Evolutionary conservation across 2,797 vertebrate species (phyloP), one percentile per base, ranked within the genome.

Genomic region (Melanotaenia nigrans): DNA sequence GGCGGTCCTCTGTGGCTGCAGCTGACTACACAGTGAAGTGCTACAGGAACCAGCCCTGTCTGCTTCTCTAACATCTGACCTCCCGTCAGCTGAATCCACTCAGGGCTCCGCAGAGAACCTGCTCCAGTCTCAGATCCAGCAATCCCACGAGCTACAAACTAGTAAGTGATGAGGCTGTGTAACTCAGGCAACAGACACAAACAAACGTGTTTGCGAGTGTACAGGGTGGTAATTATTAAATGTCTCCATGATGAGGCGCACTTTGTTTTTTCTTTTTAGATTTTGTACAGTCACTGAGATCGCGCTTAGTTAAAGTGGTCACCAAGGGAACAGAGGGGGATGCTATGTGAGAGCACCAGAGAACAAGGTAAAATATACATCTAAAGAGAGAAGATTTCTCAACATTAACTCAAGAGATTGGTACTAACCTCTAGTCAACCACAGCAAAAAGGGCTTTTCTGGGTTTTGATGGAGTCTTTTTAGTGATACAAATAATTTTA

Each of bases 1-100:
- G 57, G 28, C 38, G n/a, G 61, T 65, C 59, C n/a, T 67, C 47
- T 57, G 77, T 73, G 73, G 74, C 70, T 77, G 60, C 56, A 67
- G 78, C 73, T 55, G 73, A 78, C 74, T 54, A 68, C 73, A 81
- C 81, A 79, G 71, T 45, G 82, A 73, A 72, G 78, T 30, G 45
- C 57, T 33, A 79, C 85, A 92, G 90, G 91, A 89, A 88, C 91
- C 91, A 87, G 92, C 92, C 92, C 91, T 67, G 86, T 85, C 77
- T 76, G 68, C 75, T 59, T 58, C 55, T 28, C 64, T 53, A 68
- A 81, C 81, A 71, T 71, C 56, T 73, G 67, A 86, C 69, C 76
- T 71, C 55, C 58, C 47, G 61, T 73, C 80, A 78, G 71, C 75
- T 74, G 68, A 73, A 77, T 71, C 79, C 84, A 66, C 62, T 16